Conservation (phyloP, 2,113 vertebrate genomes). For the Phrynosoma blainvillii region DNA sequence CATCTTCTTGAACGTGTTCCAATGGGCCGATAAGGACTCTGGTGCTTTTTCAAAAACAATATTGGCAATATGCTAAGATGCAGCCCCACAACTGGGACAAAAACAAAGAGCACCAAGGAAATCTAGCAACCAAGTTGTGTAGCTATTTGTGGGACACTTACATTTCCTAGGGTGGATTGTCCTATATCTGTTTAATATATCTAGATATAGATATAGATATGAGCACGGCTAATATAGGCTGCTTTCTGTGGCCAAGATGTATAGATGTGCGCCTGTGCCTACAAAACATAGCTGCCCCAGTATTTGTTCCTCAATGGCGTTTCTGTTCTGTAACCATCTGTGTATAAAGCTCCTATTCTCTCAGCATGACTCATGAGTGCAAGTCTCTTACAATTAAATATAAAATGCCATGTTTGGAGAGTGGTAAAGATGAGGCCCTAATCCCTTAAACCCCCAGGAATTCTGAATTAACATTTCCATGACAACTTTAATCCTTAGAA, state of each 20-base stretch:
- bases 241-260: background rate
- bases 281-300: constrained; percentile 15
- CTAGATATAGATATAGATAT: background rate
- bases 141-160: background rate
- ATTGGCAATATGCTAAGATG: background rate
- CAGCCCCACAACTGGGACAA: background rate
- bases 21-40: background rate
- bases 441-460: constrained; percentile 27
- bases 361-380: constrained; percentile 22
- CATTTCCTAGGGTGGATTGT: background rate
- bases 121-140: background rate
- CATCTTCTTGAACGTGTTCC: background rate
- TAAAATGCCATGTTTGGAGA: constrained; percentile 30
- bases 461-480: constrained; percentile 33
- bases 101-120: background rate
- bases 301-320: constrained; percentile 34
- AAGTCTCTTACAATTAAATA: constrained; percentile 38
- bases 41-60: background rate
- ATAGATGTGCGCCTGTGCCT: constrained; percentile 12
- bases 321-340: constrained; percentile 29
- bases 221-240: background rate
- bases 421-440: constrained; percentile 26
- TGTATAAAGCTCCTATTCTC: constrained; percentile 38
- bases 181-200: background rate
- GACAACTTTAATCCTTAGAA: constrained; percentile 34